Percentiles rank a stretch among this genome's conserved stretches.
phyloP scores from a whole-genome alignment of 2,113 vertebrate species.

The Columba janthina region DNA sequence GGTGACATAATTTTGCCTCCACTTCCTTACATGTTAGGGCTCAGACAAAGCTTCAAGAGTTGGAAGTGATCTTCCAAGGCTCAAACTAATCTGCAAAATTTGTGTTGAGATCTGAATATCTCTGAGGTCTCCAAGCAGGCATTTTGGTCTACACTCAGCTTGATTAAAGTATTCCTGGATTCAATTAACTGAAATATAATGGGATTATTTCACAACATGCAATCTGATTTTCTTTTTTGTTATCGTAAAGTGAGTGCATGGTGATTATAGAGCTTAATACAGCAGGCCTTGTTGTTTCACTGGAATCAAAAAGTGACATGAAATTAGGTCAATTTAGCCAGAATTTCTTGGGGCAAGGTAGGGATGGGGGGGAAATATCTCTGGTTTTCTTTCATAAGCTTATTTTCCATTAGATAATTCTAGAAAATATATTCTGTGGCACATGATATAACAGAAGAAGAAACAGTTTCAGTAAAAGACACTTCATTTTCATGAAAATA shows the following conservation, averaged over 20 bases:
- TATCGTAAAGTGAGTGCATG: not conserved
- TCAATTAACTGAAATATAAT: slow-evolving; percentile 52
- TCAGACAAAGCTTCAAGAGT: not conserved
- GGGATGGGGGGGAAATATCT: not conserved
- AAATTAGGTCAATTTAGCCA: slow-evolving; percentile 28
- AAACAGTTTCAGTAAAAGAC: not conserved
- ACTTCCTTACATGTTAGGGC: not conserved
- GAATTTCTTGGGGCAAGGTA: not conserved
- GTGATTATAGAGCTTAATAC: slow-evolving; percentile 12
- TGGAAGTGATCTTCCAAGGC: not conserved
- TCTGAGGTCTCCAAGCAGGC: not conserved
- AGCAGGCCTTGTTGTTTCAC: not conserved
- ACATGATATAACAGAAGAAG: not conserved
- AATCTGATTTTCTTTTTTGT: slow-evolving; percentile 8
- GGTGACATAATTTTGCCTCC: not conserved
- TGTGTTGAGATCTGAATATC: not conserved
- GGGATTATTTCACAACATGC: slow-evolving; percentile 33
- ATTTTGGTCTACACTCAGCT: slow-evolving; percentile 1
- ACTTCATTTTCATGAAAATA: slow-evolving; percentile 1
- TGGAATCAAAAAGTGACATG: not conserved
- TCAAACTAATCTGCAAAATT: slow-evolving; percentile 18
- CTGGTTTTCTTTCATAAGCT: not conserved
- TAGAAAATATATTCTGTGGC: not conserved
- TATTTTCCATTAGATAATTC: not conserved
- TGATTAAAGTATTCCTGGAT: slow-evolving; percentile 51